These are phyloP conservation scores for Hyposoter dolosus DNA, from an alignment of 2,888 invertebrate genomes.

Conservation along the genomic window DNA sequence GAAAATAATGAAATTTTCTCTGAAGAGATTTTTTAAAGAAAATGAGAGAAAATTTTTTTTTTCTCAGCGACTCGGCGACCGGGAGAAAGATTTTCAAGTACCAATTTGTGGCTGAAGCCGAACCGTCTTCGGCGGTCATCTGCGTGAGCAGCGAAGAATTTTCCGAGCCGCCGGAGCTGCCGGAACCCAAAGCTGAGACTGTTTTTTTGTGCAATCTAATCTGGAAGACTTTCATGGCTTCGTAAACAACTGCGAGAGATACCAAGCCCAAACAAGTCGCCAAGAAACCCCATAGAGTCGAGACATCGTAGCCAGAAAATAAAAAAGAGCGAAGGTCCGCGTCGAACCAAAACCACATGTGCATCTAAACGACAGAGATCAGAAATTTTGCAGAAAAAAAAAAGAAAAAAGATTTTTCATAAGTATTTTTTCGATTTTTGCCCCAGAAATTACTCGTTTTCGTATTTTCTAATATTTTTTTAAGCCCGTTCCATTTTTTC, in stretches of 20 bases:
- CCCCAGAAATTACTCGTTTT: neutral
- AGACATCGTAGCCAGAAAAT: slow-evolving; percentile 88
- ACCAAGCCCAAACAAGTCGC: slow-evolving; percentile 87
- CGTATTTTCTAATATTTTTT: neutral
- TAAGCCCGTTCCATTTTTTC: neutral
- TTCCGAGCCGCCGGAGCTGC: slow-evolving; percentile 83
- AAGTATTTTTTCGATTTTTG: neutral
- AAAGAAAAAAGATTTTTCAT: neutral
- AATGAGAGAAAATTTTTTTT: neutral
- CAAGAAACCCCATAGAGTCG: slow-evolving; percentile 85
- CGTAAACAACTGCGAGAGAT: slow-evolving; percentile 88
- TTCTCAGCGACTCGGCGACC: neutral
- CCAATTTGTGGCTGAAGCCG: slow-evolving; percentile 72
- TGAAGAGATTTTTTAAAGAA: neutral
- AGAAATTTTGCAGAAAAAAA: neutral
- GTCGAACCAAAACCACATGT: slow-evolving; percentile 90
- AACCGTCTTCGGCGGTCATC: slow-evolving; percentile 71
- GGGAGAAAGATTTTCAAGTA: slow-evolving; percentile 60
- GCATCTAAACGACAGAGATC: slow-evolving; percentile 84
- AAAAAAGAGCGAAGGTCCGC: slow-evolving; percentile 88
- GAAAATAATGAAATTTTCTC: neutral
- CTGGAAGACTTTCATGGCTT: slow-evolving; percentile 86
- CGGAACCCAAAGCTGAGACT: slow-evolving; percentile 80
- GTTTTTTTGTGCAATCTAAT: slow-evolving; percentile 84
- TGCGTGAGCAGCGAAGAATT: slow-evolving; percentile 84